These are phyloP conservation scores for Galerucella calmariensis DNA, from an alignment of 2,888 invertebrate species.

Conservation along the genomic window DNA sequence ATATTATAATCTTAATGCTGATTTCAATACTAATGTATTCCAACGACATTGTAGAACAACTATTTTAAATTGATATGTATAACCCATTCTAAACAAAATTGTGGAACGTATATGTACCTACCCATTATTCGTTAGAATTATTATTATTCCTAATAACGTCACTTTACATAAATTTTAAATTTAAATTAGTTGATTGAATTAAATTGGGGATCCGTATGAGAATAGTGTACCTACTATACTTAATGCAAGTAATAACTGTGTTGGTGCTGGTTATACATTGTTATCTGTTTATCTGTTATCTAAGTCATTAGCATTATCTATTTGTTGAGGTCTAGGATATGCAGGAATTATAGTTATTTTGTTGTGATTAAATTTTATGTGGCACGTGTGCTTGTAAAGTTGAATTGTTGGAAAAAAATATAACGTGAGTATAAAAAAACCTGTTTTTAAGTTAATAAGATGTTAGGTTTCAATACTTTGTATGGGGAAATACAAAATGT, in stretches of 20 bases:
- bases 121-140: neutral
- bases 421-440: neutral
- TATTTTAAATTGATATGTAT: too few species aligned
- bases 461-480: too few species aligned
- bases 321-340: neutral
- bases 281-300: neutral
- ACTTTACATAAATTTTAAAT: constrained; percentile 1
- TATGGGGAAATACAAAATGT: too few species aligned
- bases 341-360: neutral
- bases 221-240: neutral
- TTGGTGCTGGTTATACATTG: neutral
- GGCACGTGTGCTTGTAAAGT: neutral
- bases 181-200: constrained; percentile 20
- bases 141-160: neutral
- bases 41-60: too few species aligned
- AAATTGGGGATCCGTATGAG: constrained; percentile 8
- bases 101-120: neutral
- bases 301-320: neutral
- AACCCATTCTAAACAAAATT: neutral
- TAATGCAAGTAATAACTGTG: neutral
- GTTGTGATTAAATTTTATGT: neutral
- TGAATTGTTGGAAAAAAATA: neutral
- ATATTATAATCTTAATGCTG: too few species aligned
- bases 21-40: too few species aligned
- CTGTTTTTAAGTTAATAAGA: too few species aligned